Percentiles rank a stretch among this genome's conserved stretches.
These are phyloP conservation scores for Gymnogyps californianus DNA, from an alignment of 2,113 vertebrate genomes.

Conservation along the genomic window DNA sequence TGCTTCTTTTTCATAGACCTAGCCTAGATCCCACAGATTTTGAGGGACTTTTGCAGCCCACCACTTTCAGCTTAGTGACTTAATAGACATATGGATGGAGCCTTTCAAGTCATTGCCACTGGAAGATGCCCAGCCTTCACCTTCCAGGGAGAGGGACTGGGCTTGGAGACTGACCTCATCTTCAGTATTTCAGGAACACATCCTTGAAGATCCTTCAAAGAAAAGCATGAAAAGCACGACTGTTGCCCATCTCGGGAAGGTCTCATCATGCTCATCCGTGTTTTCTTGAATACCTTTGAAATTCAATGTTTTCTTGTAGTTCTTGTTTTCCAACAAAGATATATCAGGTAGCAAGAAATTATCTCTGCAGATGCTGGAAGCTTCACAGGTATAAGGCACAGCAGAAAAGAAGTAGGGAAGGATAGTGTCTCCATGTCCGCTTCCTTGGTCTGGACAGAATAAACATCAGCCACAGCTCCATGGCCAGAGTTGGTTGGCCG, in stretches of 20 bases:
- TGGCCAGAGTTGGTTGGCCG: background rate
- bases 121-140: background rate
- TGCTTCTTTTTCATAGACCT: background rate
- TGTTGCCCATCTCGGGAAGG: background rate
- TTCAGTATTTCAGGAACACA: background rate
- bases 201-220: background rate
- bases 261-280: background rate
- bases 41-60: background rate
- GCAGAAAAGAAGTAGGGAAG: background rate
- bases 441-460: background rate
- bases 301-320: background rate
- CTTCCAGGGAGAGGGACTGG: background rate
- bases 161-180: background rate
- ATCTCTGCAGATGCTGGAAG: background rate
- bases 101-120: background rate
- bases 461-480: background rate
- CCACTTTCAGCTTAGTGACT: background rate
- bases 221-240: background rate
- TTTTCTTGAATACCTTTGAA: background rate
- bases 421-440: background rate
- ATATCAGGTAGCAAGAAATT: background rate
- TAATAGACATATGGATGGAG: background rate
- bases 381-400: background rate
- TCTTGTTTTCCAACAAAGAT: background rate
- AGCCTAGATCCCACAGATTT: background rate